Percentiles rank a stretch among this genome's conserved stretches.
These are phyloP conservation scores for Lagodon rhomboides DNA, from an alignment of 2,797 vertebrate genomes.

Conservation along the genomic window DNA sequence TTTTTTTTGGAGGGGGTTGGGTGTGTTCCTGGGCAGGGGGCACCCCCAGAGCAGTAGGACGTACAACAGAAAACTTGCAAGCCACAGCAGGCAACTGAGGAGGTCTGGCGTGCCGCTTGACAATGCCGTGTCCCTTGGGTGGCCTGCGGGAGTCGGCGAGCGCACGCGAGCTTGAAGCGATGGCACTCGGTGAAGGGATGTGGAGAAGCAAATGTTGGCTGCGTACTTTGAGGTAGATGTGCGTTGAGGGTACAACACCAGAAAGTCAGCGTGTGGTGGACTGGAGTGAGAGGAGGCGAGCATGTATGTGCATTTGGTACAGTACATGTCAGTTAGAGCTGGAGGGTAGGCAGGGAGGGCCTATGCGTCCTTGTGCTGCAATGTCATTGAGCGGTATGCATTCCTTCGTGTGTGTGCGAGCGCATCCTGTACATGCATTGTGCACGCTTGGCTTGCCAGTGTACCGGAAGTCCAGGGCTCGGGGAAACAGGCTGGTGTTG, in stretches of 20 bases:
- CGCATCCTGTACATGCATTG: conserved; percentile 37
- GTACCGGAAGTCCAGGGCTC: conserved; percentile 52
- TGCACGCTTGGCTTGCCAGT: conserved; percentile 34
- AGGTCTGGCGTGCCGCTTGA: conserved; percentile 47
- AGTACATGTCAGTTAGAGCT: conserved; percentile 27
- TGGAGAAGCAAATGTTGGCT: conserved; percentile 39
- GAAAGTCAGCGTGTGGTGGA: conserved; percentile 18
- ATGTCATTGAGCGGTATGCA: conserved; percentile 22
- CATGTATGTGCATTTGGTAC: conserved; percentile 38
- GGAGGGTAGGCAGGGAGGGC: conserved; percentile 22
- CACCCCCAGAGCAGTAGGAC: conserved; percentile 56
- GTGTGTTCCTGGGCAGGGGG: conserved; percentile 56
- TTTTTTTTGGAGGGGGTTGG: conserved; percentile 20
- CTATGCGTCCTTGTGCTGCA: conserved; percentile 10
- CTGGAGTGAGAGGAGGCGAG: conserved; percentile 18
- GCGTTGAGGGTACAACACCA: conserved; percentile 19
- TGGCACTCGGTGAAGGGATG: conserved; percentile 27
- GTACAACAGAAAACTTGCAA: conserved; percentile 62
- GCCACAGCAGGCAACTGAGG: conserved; percentile 53
- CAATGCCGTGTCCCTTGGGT: conserved; percentile 52
- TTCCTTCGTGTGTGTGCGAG: conserved; percentile 5
- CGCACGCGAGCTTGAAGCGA: conserved; percentile 48
- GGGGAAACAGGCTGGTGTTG: conserved; percentile 21
- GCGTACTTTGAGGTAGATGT: conserved; percentile 18
- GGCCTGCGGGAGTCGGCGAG: conserved; percentile 36